Evolutionary conservation across 2,113 vertebrate species (phyloP).

Genomic region (Bos indicus): DNA sequence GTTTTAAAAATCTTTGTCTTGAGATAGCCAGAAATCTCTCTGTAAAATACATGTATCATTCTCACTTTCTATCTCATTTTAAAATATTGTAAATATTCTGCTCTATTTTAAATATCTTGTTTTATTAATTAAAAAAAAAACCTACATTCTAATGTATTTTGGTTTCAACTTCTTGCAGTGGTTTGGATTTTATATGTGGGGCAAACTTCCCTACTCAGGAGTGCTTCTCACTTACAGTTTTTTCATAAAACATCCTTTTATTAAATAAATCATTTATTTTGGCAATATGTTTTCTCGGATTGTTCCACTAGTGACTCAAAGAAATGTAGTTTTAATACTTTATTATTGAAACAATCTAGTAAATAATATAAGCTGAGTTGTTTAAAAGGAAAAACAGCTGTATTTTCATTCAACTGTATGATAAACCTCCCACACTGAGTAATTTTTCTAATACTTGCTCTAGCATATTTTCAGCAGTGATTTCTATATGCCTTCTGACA

Average conservation of each 20-base stretch:
- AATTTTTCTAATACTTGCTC: slow-evolving; percentile 21
- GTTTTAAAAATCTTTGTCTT: slow-evolving; percentile 10
- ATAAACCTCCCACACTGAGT: slow-evolving; percentile 10
- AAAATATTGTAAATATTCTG: slow-evolving; percentile 5
- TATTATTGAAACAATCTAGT: background rate
- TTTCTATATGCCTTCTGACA: slow-evolving; percentile 24
- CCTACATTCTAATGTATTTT: background rate
- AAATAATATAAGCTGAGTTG: slow-evolving; percentile 1
- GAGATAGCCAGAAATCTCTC: background rate
- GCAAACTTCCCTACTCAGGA: background rate
- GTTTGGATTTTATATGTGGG: background rate
- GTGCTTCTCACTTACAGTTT: background rate
- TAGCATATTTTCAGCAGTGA: background rate
- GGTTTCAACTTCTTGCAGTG: background rate
- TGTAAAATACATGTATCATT: slow-evolving; percentile 9
- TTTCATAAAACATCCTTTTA: background rate
- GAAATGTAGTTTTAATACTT: background rate
- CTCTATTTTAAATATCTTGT: background rate
- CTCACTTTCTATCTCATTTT: background rate
- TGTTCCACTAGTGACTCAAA: background rate
- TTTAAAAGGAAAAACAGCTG: background rate
- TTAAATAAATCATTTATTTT: slow-evolving; percentile 33
- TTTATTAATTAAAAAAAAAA: background rate
- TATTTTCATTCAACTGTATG: slow-evolving; percentile 7
- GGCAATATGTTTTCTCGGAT: background rate